Conservation (phyloP, 2,888 invertebrate genomes). For the Ophioninae sp. region DNA sequence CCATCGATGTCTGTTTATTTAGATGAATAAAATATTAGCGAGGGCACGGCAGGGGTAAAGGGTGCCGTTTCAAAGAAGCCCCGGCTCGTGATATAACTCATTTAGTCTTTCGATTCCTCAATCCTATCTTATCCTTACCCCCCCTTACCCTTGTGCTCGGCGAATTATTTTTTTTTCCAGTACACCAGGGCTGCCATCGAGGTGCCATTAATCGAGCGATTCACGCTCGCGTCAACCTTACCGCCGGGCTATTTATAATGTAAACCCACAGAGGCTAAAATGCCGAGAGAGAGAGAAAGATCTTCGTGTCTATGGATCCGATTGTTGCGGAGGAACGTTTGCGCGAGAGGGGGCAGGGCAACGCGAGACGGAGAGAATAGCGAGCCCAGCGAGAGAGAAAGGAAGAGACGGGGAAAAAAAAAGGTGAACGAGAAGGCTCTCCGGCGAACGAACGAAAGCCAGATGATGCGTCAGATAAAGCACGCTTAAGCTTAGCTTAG, state of each 20-base stretch:
- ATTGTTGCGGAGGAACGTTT: slow-evolving; percentile 58
- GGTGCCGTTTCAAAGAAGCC: background rate
- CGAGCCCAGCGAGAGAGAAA: slow-evolving; percentile 31
- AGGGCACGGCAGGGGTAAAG: background rate
- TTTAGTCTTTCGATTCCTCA: slow-evolving; percentile 23
- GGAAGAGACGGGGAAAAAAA: slow-evolving; percentile 55
- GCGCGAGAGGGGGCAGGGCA: slow-evolving; percentile 39
- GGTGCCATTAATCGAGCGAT: slow-evolving; percentile 61
- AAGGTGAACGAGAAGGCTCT: slow-evolving; percentile 68
- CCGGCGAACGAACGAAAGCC: slow-evolving; percentile 65
- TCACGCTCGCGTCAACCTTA: slow-evolving; percentile 53
- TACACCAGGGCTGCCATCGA: slow-evolving; percentile 42
- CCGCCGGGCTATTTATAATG: slow-evolving; percentile 58
- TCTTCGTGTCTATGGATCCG: slow-evolving; percentile 50
- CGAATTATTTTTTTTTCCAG: background rate
- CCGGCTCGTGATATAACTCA: slow-evolving; percentile 23
- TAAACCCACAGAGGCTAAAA: slow-evolving; percentile 49
- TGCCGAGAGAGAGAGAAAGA: background rate
- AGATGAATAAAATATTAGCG: background rate
- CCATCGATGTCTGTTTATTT: background rate
- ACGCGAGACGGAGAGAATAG: slow-evolving; percentile 2
- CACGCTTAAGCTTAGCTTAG: slow-evolving; percentile 79
- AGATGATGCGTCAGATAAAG: slow-evolving; percentile 75
- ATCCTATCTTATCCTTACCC: background rate
- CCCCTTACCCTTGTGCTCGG: background rate